These are phyloP conservation scores for Drosophila neoperkinsi DNA, from an alignment of 2,888 invertebrate genomes.

Conservation along the genomic window DNA sequence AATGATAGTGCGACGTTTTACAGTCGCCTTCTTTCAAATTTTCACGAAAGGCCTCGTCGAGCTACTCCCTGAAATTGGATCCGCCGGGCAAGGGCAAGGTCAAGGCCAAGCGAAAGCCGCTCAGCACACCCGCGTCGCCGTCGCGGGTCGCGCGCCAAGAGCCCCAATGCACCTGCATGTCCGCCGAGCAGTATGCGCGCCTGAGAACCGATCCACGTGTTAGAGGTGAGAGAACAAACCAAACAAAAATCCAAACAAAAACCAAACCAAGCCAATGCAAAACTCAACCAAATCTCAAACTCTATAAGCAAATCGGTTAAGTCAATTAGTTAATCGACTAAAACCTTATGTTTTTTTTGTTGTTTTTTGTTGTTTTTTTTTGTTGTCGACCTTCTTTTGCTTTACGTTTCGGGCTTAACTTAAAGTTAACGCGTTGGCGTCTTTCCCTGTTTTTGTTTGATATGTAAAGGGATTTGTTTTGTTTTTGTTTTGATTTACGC, in stretches of 20 bases:
- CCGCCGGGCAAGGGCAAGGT: slow-evolving; percentile 94
- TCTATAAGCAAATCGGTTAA: slow-evolving; percentile 40
- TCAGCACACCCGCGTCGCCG: slow-evolving; percentile 97
- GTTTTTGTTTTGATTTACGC: slow-evolving; percentile 28
- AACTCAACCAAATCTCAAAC: slow-evolving; percentile 17
- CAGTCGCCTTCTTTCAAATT: slow-evolving; percentile 99
- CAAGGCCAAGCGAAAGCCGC: slow-evolving; percentile 94
- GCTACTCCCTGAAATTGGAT: slow-evolving; percentile 97
- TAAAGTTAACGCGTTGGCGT: slow-evolving; percentile 17
- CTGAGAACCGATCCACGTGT: slow-evolving; percentile 87
- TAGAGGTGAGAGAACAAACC: slow-evolving; percentile 80
- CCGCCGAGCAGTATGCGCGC: slow-evolving; percentile 95
- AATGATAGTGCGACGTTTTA: slow-evolving; percentile 88
- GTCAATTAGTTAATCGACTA: slow-evolving; percentile 22
- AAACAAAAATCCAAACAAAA: slow-evolving; percentile 33
- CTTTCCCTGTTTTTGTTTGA: slow-evolving; percentile 1
- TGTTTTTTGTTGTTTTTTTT: background rate
- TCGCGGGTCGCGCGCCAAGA: slow-evolving; percentile 89
- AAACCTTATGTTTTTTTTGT: slow-evolving; percentile 1
- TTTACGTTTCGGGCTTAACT: slow-evolving; percentile 22
- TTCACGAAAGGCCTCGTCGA: slow-evolving; percentile 98
- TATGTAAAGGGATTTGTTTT: background rate
- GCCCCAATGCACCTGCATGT: slow-evolving; percentile 98
- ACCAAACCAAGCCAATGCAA: slow-evolving; percentile 18
- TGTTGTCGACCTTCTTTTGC: slow-evolving; percentile 7